phyloP scores from a whole-genome alignment of 1,140 invertebrate species.

The Pseudomyrmex gracilis region DNA sequence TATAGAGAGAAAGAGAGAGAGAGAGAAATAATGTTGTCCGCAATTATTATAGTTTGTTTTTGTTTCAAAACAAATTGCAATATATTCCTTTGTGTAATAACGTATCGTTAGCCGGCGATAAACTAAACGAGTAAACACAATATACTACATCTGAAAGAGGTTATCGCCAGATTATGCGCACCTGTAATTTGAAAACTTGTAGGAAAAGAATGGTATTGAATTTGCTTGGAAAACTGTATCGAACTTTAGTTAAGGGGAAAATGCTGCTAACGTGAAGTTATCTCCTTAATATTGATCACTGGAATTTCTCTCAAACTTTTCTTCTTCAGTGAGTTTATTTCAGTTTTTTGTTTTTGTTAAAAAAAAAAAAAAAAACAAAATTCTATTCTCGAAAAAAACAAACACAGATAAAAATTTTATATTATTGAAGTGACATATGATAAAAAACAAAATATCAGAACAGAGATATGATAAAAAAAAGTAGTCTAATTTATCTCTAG shows the following conservation, averaged over 20 bases:
- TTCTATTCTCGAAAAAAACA: neutral
- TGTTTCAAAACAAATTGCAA: neutral
- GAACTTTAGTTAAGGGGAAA: slow-evolving; percentile 38
- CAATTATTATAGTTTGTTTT: slow-evolving; percentile 11
- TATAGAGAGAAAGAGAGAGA: neutral
- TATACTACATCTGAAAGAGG: neutral
- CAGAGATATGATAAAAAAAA: no score
- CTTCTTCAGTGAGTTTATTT: slow-evolving; percentile 7
- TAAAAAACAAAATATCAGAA: no score
- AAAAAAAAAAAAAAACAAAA: slow-evolving; percentile 29
- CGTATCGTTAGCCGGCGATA: neutral
- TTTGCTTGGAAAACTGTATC: slow-evolving; percentile 36
- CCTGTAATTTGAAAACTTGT: slow-evolving; percentile 38
- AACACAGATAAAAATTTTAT: no score
- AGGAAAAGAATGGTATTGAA: slow-evolving; percentile 26
- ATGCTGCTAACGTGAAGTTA: slow-evolving; percentile 51
- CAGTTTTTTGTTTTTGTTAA: neutral
- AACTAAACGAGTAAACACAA: neutral
- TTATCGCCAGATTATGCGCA: neutral
- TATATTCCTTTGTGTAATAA: neutral
- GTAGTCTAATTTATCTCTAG: no score
- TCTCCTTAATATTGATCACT: slow-evolving; percentile 57
- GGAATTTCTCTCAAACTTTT: slow-evolving; percentile 33
- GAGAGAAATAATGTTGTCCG: neutral
- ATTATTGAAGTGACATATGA: no score